Evolutionary conservation across 2,888 invertebrate genomes (phyloP).

Genomic region (Cryptocephalus moraei): DNA sequence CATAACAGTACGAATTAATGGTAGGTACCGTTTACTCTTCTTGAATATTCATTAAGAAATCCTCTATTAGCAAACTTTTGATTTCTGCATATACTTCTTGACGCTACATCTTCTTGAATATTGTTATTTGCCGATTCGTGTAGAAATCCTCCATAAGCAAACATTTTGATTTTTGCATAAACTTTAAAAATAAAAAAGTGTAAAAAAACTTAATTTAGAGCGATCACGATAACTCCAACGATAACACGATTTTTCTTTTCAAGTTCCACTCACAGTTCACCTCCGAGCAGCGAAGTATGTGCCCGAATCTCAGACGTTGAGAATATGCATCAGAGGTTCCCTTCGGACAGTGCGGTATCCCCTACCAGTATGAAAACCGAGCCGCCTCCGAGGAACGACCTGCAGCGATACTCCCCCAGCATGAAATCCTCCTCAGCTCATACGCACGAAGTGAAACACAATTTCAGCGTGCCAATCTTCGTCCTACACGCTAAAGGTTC

Average conservation of each 20-base stretch:
- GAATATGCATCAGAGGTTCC: conserved; percentile 22
- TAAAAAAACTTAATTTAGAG: too few species aligned
- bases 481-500: conserved; percentile 81
- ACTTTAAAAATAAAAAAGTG: too few species aligned
- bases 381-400: conserved; percentile 15
- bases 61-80: too few species aligned
- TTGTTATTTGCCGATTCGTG: too few species aligned
- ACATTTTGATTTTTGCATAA: too few species aligned
- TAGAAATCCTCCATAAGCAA: too few species aligned
- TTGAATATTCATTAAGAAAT: too few species aligned
- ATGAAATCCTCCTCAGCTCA: conserved; percentile 9
- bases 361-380: conserved; percentile 19
- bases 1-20: too few species aligned
- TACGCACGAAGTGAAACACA: conserved; percentile 20
- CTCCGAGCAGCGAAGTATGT: conserved; percentile 31
- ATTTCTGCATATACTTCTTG: too few species aligned
- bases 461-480: conserved; percentile 71
- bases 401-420: conserved; percentile 17
- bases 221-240: too few species aligned
- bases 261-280: conserved; percentile 34
- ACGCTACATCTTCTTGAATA: too few species aligned
- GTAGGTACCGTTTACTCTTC: too few species aligned
- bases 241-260: conserved; percentile 3
- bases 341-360: conserved; percentile 25
- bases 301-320: conserved; percentile 32